Conservation (phyloP, 2,113 vertebrate species). For the Sceloporus undulatus region DNA sequence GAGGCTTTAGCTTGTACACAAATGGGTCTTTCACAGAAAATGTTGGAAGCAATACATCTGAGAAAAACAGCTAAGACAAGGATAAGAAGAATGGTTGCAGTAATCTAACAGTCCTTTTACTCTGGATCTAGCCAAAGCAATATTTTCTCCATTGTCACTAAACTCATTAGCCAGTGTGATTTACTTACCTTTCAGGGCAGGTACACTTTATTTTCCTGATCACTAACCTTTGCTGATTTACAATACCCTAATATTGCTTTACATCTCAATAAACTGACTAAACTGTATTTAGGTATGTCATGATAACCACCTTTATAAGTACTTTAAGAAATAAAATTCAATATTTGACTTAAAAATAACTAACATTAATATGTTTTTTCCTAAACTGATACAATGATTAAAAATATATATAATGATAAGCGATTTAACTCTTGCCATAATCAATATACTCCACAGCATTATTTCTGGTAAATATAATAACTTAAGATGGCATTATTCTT, state of each 20-base stretch:
- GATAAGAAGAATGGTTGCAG: neutral
- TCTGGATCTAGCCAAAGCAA: slow-evolving; percentile 10
- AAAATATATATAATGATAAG: slow-evolving; percentile 17
- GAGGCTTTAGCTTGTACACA: neutral
- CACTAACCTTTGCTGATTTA: slow-evolving; percentile 42
- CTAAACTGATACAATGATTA: neutral
- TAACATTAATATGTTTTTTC: neutral
- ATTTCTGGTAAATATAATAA: neutral
- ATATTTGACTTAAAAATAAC: neutral
- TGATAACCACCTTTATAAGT: neutral
- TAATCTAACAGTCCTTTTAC: slow-evolving; percentile 24
- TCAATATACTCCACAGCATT: neutral
- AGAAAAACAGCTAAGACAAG: neutral
- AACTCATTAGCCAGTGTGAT: slow-evolving; percentile 24
- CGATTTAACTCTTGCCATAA: neutral
- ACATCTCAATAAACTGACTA: slow-evolving; percentile 10
- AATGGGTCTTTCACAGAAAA: neutral
- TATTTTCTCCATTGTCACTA: slow-evolving; percentile 6
- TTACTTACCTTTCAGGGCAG: slow-evolving; percentile 26
- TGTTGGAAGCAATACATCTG: neutral
- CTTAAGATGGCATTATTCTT: neutral
- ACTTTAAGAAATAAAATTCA: neutral
- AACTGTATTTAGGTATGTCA: slow-evolving; percentile 6
- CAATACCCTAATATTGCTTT: slow-evolving; percentile 6
- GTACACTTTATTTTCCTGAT: slow-evolving; percentile 27